Conservation (phyloP, 1,140 invertebrate genomes). For the Liolophura sinensis region DNA sequence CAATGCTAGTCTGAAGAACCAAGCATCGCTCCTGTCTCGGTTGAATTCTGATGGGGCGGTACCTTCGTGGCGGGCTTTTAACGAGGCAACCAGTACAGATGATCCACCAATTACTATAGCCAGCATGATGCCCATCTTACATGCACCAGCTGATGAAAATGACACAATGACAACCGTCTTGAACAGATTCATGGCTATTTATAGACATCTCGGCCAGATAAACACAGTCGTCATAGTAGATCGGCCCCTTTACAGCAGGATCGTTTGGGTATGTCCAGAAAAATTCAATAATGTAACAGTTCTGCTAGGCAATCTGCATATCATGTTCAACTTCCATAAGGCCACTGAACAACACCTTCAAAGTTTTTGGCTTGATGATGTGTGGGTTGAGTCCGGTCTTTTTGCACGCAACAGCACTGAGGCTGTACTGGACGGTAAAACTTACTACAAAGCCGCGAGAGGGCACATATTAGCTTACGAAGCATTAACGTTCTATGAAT, state of each 20-base stretch:
- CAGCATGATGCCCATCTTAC: conserved; percentile 11
- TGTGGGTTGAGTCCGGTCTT: conserved; percentile 11
- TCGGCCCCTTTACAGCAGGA: conserved; percentile 10
- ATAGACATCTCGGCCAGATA: conserved; percentile 3
- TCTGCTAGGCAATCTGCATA: conserved; percentile 10
- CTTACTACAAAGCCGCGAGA: conserved; percentile 9
- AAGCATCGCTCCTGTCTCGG: too few species aligned
- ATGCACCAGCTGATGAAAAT: conserved; percentile 14
- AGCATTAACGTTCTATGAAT: too few species aligned
- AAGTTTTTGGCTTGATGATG: conserved; percentile 15
- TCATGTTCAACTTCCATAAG: conserved; percentile 18
- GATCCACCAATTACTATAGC: conserved; percentile 1
- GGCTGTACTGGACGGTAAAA: conserved; percentile 16
- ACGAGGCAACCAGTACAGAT: neutral
- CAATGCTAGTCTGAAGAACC: too few species aligned
- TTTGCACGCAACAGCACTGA: conserved; percentile 10
- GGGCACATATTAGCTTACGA: too few species aligned
- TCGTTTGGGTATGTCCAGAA: conserved; percentile 7
- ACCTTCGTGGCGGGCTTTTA: too few species aligned
- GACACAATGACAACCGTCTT: conserved; percentile 8
- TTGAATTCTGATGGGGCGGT: too few species aligned
- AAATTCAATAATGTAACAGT: conserved; percentile 13
- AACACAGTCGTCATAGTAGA: conserved; percentile 17
- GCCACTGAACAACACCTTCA: conserved; percentile 21
- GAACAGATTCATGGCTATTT: neutral